These are phyloP conservation scores for Poeciliopsis retropinna DNA, from an alignment of 2,113 vertebrate genomes.

Conservation along the genomic window DNA sequence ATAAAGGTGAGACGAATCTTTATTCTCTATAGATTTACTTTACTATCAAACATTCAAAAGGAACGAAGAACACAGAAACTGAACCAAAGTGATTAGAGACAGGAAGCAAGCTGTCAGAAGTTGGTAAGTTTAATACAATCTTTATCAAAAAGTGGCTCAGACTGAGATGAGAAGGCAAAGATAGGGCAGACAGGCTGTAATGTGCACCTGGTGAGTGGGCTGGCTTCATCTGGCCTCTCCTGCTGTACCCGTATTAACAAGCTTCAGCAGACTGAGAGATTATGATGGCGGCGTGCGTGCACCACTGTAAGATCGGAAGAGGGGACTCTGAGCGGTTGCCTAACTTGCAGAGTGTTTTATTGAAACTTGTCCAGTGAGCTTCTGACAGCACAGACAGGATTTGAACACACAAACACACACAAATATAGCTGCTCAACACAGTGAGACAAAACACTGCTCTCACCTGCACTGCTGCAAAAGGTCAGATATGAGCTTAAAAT, in stretches of 20 bases:
- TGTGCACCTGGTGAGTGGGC: constrained; percentile 58
- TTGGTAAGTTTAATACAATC: background rate
- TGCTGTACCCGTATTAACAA: constrained; percentile 58
- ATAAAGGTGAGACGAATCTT: background rate
- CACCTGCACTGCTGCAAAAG: constrained; percentile 20
- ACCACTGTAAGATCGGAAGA: constrained; percentile 8
- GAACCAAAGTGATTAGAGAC: background rate
- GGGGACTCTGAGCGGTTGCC: constrained; percentile 8
- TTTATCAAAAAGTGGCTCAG: constrained; percentile 10
- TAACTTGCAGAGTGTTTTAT: constrained; percentile 26
- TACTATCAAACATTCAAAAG: background rate
- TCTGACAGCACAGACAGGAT: constrained; percentile 43
- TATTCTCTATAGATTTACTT: background rate
- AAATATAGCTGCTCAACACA: constrained; percentile 17
- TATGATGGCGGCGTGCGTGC: constrained; percentile 16
- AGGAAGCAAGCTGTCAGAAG: constrained; percentile 13
- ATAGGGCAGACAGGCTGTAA: constrained; percentile 19
- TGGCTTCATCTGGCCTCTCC: constrained; percentile 49
- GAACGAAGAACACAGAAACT: background rate
- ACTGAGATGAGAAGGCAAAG: constrained; percentile 16
- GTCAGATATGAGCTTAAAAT: constrained; percentile 1
- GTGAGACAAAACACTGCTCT: constrained; percentile 32
- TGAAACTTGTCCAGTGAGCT: constrained; percentile 46
- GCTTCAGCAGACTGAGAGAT: constrained; percentile 42
- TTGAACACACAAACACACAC: constrained; percentile 47